Conservation (phyloP, 2,113 vertebrate genomes). For the Petaurus breviceps region DNA sequence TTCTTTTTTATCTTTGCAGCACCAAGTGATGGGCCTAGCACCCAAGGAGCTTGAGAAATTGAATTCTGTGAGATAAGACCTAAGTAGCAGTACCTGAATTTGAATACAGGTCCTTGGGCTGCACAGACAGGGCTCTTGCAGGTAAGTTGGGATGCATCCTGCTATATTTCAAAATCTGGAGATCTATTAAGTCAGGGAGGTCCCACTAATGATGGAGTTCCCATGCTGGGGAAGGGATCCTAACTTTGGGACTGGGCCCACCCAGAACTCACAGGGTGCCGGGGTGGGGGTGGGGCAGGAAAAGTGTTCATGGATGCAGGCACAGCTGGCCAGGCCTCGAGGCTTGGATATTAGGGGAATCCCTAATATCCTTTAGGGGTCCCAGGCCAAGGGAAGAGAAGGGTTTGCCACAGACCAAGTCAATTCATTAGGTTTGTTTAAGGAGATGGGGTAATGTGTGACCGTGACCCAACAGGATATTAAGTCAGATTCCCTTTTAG, state of each 20-base stretch:
- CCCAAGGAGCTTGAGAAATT: not conserved
- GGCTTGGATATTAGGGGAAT: not conserved
- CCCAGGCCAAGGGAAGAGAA: not conserved
- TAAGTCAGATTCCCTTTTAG: constrained; percentile 68
- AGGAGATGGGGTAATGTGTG: constrained; percentile 60
- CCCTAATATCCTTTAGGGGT: no score
- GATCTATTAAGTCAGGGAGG: not conserved
- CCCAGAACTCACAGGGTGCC: not conserved
- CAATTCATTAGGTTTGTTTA: constrained; percentile 54
- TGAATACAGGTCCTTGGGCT: not conserved
- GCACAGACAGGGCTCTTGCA: not conserved
- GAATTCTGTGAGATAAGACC: not conserved
- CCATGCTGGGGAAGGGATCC: not conserved
- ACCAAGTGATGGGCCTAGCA: not conserved
- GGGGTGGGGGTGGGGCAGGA: not conserved
- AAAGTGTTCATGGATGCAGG: not conserved
- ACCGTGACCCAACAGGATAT: constrained; percentile 55
- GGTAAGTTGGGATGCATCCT: not conserved
- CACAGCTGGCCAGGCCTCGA: not conserved
- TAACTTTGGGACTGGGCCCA: not conserved
- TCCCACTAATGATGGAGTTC: not conserved
- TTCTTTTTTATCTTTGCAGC: not conserved
- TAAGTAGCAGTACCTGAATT: not conserved
- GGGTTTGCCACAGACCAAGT: constrained; percentile 63
- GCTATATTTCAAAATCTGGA: not conserved